These are phyloP conservation scores for Potorous gilbertii DNA, from an alignment of 2,797 vertebrate species.

Conservation along the genomic window DNA sequence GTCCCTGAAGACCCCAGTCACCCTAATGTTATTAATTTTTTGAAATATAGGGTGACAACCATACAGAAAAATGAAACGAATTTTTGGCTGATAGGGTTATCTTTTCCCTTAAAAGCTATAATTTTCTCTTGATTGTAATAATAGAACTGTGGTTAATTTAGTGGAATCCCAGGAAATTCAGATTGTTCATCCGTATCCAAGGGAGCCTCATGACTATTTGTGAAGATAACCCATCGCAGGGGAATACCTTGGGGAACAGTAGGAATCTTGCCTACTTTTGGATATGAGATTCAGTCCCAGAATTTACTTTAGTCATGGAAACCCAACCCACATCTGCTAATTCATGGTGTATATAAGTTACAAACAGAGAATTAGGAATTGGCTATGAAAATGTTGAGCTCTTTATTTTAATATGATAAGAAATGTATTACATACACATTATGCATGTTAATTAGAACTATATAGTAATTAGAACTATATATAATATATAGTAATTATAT, in stretches of 20 bases:
- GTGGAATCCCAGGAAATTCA: background rate
- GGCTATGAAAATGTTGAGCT: constrained; percentile 22
- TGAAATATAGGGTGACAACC: constrained; percentile 1
- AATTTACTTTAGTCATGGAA: constrained; percentile 19
- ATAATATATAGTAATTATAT: background rate
- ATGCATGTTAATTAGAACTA: too few species aligned
- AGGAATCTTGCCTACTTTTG: background rate
- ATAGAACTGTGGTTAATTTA: background rate
- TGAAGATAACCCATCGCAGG: background rate
- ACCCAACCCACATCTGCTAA: background rate
- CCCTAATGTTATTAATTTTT: constrained; percentile 5
- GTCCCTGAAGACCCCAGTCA: background rate
- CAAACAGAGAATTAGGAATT: constrained; percentile 37
- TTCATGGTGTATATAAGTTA: background rate
- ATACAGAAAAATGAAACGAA: constrained; percentile 19
- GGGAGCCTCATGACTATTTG: background rate
- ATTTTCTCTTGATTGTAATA: background rate
- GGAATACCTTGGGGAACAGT: background rate
- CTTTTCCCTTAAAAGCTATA: constrained; percentile 9
- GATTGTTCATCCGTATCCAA: background rate
- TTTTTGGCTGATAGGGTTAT: constrained; percentile 1
- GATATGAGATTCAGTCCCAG: background rate
- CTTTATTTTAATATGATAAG: background rate
- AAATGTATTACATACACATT: background rate
- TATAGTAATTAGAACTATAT: background rate